Base-by-base conservation (phyloP, 2,113 vertebrate genomes). In the Chaetorhynchus papuensis region DNA sequence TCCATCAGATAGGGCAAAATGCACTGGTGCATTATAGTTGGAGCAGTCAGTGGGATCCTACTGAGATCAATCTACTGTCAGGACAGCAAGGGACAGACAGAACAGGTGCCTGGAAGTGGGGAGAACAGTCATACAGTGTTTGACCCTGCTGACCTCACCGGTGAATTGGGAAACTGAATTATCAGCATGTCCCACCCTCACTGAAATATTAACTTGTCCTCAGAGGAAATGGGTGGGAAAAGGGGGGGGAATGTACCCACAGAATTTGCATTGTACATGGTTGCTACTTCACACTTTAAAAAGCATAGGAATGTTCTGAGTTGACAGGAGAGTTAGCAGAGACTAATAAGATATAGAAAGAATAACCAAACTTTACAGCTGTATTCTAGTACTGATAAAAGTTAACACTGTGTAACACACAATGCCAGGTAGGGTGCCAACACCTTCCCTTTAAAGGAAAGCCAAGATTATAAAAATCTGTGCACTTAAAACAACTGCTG, bases 61-160 rank as follows among this genome's bases (percentile, higher is more conserved):
- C 42, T 13, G 69, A n/a, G n/a, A 41, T 13, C 21, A 27, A 3
- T 21, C 35, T 23, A 3, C 20, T 30, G 44, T 15, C n/a, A 64
- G 16, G 27, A 59, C 1, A 53, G 42, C 0, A 0, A 82, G 33
- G 42, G 39, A 21, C 27, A 54, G 22, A 33, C 6, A n/a, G 27
- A 59, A 16, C 2, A 19, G 27, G 44, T 30, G 15, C 27, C 33
- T 24, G 37, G 56, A 74, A 41, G 54, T 3, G 2, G 14, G 24
- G 31, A 12, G 10, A 83, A 57, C 41, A 57, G 41, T 49, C 66
- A 71, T n/a, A 27, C 7, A 35, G 15, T 15, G 24, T 69, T 74
- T 61, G 54, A 72, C 31, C 42, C 15, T 41, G 10, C 21, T 64
- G 76, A 39, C 68, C 30, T 83, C 27, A 41, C 16, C 28, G 11